Conservation (phyloP, 2,113 vertebrate genomes). For the Blennius ocellaris region DNA sequence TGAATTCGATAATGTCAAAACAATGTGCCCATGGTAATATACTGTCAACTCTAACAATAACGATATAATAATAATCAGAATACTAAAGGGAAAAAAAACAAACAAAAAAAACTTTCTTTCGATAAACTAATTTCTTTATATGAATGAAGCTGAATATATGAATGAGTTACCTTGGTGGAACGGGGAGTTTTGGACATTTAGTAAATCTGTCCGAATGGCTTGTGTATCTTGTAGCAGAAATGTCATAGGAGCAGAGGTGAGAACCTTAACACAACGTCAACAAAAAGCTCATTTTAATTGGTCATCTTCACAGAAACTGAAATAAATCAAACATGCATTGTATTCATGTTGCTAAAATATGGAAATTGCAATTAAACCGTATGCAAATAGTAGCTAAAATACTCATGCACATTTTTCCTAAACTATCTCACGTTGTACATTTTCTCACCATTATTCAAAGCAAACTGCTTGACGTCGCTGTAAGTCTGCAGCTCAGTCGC, state of each 20-base stretch:
- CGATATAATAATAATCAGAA: not conserved
- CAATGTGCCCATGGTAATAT: not conserved
- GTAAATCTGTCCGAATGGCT: conserved; percentile 73
- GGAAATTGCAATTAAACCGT: too few relatives aligned
- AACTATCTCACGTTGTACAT: not conserved
- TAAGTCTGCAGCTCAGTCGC: conserved; percentile 84
- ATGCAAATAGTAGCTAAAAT: not conserved
- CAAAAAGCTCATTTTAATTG: not conserved
- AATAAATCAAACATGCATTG: not conserved
- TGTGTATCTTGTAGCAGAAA: conserved; percentile 85
- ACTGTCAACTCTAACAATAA: not conserved
- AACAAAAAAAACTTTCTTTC: not conserved
- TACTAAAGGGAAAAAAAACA: not conserved
- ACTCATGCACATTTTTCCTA: not conserved
- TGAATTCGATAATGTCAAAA: not conserved
- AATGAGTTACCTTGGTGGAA: conserved; percentile 88
- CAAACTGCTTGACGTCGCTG: conserved; percentile 89
- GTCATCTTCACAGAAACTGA: not conserved
- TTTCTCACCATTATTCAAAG: conserved; percentile 89
- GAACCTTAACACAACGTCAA: conserved; percentile 84
- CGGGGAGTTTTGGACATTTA: conserved; percentile 94
- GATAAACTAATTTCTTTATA: not conserved
- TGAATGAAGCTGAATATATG: not conserved
- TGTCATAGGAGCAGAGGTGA: conserved; percentile 89
- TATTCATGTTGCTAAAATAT: not conserved